phyloP scores from a whole-genome alignment of 2,113 vertebrate species.

The Sphaerodactylus townsendi region DNA sequence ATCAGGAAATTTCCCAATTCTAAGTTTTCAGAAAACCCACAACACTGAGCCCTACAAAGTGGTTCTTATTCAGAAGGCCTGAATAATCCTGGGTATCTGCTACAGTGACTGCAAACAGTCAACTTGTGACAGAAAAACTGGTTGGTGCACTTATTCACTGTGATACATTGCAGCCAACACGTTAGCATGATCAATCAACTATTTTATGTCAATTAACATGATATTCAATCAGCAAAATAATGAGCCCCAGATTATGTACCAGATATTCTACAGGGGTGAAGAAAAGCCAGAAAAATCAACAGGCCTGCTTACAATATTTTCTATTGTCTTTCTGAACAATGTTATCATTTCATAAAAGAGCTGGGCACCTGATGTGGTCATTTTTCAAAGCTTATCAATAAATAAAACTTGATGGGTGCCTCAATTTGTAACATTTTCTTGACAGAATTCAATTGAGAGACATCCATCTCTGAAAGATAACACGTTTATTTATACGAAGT shows the following conservation, averaged over 20 bases:
- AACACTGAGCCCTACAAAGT: too few relatives aligned
- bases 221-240: not conserved
- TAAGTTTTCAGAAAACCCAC: too few relatives aligned
- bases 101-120: not conserved
- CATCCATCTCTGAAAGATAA: not conserved
- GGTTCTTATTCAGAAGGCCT: too few relatives aligned
- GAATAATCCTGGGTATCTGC: too few relatives aligned
- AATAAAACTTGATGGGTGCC: not conserved
- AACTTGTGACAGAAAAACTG: not conserved
- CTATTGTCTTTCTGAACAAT: not conserved
- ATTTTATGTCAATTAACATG: not conserved
- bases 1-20: too few relatives aligned
- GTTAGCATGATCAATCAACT: not conserved
- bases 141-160: not conserved
- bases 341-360: not conserved
- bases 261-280: not conserved
- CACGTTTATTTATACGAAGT: not conserved
- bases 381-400: slow-evolving; percentile 1
- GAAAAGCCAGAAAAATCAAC: not conserved
- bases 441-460: not conserved
- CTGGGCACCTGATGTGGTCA: not conserved
- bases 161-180: not conserved
- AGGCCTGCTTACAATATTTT: not conserved
- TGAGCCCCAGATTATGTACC: not conserved
- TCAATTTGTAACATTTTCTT: slow-evolving; percentile 3